Conservation (phyloP, 1,140 invertebrate genomes). For the Theocolax elegans region DNA sequence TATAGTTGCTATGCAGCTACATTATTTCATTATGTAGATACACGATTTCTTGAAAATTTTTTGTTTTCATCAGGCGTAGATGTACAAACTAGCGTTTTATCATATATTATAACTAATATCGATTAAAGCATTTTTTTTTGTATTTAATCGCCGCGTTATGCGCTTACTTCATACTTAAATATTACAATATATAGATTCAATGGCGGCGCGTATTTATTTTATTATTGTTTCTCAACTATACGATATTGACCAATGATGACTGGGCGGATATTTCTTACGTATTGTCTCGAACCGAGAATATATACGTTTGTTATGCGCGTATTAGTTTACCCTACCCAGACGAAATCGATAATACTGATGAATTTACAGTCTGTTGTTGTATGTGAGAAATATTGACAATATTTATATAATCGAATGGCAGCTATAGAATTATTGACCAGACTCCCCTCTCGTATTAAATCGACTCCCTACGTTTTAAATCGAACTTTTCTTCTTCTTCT, state of each 20-base stretch:
- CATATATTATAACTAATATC: background rate
- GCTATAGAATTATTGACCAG: background rate
- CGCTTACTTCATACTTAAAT: too few species aligned
- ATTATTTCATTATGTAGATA: slow-evolving; percentile 10
- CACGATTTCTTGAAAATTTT: too few species aligned
- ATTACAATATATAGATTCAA: too few species aligned
- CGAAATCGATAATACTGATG: slow-evolving; percentile 51
- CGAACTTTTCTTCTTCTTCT: background rate
- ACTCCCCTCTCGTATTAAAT: background rate
- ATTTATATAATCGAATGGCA: slow-evolving; percentile 17
- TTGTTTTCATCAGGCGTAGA: background rate
- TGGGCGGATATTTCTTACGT: too few species aligned
- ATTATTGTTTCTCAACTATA: too few species aligned
- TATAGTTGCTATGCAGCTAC: slow-evolving; percentile 14
- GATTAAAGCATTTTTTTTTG: too few species aligned
- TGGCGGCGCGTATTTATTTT: too few species aligned
- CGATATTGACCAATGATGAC: background rate
- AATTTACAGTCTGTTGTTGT: slow-evolving; percentile 45
- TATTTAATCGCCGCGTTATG: too few species aligned
- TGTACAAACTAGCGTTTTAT: slow-evolving; percentile 8
- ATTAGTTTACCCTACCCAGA: slow-evolving; percentile 4
- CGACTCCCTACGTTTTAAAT: background rate
- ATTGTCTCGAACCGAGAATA: too few species aligned
- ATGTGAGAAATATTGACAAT: background rate
- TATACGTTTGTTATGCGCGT: background rate